Base-by-base conservation (phyloP, 2,113 vertebrate genomes). In the Phyllostomus hastatus region DNA sequence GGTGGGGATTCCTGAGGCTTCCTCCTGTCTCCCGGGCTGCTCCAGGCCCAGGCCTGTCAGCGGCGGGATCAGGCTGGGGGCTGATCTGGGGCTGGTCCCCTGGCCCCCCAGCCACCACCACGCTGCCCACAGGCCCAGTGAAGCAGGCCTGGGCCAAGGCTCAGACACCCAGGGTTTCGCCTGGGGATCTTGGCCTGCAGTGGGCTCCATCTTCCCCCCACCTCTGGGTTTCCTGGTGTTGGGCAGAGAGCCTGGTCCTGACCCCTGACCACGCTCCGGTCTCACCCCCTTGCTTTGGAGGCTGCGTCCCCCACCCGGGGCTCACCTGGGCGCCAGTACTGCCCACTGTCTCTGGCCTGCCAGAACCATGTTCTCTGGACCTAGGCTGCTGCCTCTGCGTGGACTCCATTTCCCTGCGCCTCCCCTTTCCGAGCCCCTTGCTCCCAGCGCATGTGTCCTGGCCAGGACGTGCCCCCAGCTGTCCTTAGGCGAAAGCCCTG, bases 201-300 rank as follows among this genome's bases (percentile, higher is more conserved):
- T 16, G 24, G 67, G 54, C 41, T 75, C 52, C 9, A 24, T 38
- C 38, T 19, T 67, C 64, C 48, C 48, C 26, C 46, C 33, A 24
- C 24, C 35, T 28, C 33, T 10, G 9, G 33, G 33, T 73, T 41
- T 92, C 54, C 33, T 28, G 64, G 35, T 57, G 15, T 31, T 14
- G 10, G 38, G 17, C 1, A 3, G 31, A 4, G 1, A n/a, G 76
- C 28, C 64, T 35, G 38, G 12, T 81, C 50, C 52, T 2, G 0
- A 10, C 59, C 38, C 33, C 35, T 2, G 7, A 26, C 35, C 46
- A 28, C 17, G 35, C 31, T n/a, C 66, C 35, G 31, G n/a, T 76
- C 52, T 54, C 35, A 61, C 7, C 26, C 16, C 48, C 46, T 22
- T 54, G 15, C 59, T 48, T 84, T 24, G 35, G 89, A n/a, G 66